Base-by-base conservation (phyloP, 2,888 invertebrate genomes). In the Agrochola circellaris region DNA sequence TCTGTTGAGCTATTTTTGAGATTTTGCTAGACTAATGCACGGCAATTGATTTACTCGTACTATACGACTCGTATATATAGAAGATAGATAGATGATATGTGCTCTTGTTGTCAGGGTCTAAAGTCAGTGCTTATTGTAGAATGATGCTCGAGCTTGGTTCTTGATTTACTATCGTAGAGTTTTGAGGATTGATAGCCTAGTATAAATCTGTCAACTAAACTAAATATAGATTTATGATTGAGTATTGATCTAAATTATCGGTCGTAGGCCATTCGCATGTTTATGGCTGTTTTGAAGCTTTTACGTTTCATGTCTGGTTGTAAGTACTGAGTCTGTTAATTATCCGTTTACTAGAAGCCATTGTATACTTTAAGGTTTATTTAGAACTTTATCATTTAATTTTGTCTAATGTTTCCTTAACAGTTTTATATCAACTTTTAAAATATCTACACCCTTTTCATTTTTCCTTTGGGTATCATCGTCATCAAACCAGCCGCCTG, bases 101-200 rank as follows among this genome's bases (percentile, higher is more conserved):
- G 51, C 2, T 13, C 7, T 0, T 45, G 17, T 58, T 72, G 7
- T 54, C 20, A 68, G 11, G 56, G 3, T n/a, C 9, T 45, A 15
- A n/a, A 11, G 30, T 42, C 9, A 61, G 20, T 73, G 0, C 1
- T 7, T 58, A 4, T 23, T 45, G n/a, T 20, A 56, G 3, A 38
- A 26, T 7, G 17, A 64, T 77, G 38, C 7, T 48, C 48, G 23
- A 62, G 42, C 34, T 3, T 23, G 26, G 23, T 48, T 54, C 42
- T 62, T 75, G 62, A 75, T 64, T 64, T 64, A 76, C 26, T 60
- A 26, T 20, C 38, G 61, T 61, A 34, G 20, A 34, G 20, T 61
- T 61, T 61, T 61, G 11, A 34, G 30, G 34, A 61, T 13, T 34
- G 61, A 20, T 26, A 8, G 58, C 60, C 61, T 34, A 7, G 23